Evolutionary conservation across 2,113 vertebrate species (phyloP), one percentile per base, ranked within the genome.

Genomic region (Rhizomys pruinosus): DNA sequence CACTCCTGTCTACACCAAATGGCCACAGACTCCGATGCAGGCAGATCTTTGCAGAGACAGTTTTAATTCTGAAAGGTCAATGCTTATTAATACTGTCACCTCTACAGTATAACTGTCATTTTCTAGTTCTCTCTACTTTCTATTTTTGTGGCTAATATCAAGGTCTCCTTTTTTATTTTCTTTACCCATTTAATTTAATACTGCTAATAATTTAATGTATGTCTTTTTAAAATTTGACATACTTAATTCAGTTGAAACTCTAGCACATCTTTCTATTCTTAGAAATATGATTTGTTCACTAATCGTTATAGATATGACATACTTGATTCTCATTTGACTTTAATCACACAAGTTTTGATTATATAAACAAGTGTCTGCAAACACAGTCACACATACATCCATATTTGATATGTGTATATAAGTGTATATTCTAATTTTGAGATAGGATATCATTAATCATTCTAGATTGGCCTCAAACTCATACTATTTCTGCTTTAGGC

Each of bases 1-100:
- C 55, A 74, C 81, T 90, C 27, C 76, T 95, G 57, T 57, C 85
- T 88, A 72, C 32, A 84, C 47, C 90, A 96, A 96, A 93, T 94
- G 93, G 86, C 61, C 57, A 77, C 11, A 86, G 42, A 90, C 81
- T 66, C 86, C 77, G 84, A 6, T 29, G 29, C 17, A 47, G 0
- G 4, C 6, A 59, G 20, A 9, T 34, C 4, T 61, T 63, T 89
- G 17, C 22, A 47, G 1, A 92, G 12, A 3, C 37, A 13, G 8
- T 78, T 78, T 89, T 13, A 16, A 22, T 66, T 84, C 39, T 84
- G 2, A 86, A 81, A 87, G 2, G 73, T 39, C 23, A 61, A 16
- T 23, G 9, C 25, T 92, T 95, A 79, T 59, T 77, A 64, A 16
- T 81, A 0, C 61, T 82, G 32, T 23, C 89, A 59, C 1, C 7